These are phyloP conservation scores for Epistrophella euchroma DNA, from an alignment of 2,888 invertebrate species.

Conservation along the genomic window DNA sequence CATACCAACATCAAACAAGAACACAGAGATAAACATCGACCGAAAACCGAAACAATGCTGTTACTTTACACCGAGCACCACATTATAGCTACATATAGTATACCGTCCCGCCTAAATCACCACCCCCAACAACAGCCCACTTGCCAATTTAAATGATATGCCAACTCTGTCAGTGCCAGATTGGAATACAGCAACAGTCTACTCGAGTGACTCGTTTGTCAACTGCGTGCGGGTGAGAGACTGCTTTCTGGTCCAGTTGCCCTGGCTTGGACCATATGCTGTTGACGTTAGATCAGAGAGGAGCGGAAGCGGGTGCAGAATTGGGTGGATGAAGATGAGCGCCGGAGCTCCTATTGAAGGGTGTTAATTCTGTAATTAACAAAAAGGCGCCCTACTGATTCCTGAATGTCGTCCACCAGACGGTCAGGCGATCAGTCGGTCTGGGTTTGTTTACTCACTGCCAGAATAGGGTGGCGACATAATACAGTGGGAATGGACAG, in stretches of 20 bases:
- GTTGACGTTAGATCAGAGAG: constrained; percentile 56
- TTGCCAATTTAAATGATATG: constrained; percentile 74
- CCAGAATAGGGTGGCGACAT: neutral
- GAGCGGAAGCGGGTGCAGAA: neutral
- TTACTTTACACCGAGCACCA: constrained; percentile 69
- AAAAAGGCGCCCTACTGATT: constrained; percentile 74
- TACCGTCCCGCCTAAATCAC: constrained; percentile 64
- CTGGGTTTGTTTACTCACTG: neutral
- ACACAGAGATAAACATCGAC: constrained; percentile 39
- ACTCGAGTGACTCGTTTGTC: constrained; percentile 74
- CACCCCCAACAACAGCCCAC: constrained; percentile 47
- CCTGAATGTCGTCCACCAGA: constrained; percentile 58
- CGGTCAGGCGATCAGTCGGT: constrained; percentile 15
- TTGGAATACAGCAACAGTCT: constrained; percentile 62
- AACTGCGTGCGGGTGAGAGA: constrained; percentile 68
- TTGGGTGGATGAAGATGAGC: neutral
- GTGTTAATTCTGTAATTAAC: constrained; percentile 74
- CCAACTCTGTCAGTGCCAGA: constrained; percentile 72
- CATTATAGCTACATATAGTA: constrained; percentile 54
- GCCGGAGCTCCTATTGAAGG: constrained; percentile 63
- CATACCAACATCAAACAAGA: constrained; percentile 15
- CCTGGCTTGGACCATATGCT: constrained; percentile 43
- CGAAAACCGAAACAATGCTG: constrained; percentile 62
- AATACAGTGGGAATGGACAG: neutral
- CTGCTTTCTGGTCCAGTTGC: constrained; percentile 67